Evolutionary conservation across 2,888 invertebrate species (phyloP).

Genomic region (Neoitamus cyanurus): DNA sequence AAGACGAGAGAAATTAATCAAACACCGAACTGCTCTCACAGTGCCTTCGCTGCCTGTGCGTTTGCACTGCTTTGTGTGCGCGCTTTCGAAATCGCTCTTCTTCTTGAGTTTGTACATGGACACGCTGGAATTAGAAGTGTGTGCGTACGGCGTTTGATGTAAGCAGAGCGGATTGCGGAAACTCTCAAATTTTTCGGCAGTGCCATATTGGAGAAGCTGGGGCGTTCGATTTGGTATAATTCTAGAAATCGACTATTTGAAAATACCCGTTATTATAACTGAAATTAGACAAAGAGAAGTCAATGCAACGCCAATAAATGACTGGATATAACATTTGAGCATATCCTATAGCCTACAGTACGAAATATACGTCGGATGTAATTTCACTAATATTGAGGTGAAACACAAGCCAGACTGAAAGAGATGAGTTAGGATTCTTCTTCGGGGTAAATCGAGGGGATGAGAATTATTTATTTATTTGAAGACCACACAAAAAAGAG

Average conservation of each 20-base stretch:
- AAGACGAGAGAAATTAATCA: slow-evolving; percentile 35
- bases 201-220: not conserved
- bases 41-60: not conserved
- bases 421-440: too few species aligned
- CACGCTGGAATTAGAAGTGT: not conserved
- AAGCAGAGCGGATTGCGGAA: not conserved
- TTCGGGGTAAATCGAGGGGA: too few species aligned
- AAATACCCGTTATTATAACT: not conserved
- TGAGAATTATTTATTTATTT: too few species aligned
- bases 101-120: not conserved
- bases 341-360: too few species aligned
- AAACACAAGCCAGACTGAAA: too few species aligned
- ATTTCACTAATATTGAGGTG: too few species aligned
- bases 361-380: too few species aligned
- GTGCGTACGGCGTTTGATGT: not conserved
- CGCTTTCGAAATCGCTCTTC: not conserved
- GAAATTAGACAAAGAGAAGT: not conserved
- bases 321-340: too few species aligned
- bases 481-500: too few species aligned
- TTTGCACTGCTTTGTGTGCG: not conserved
- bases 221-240: not conserved
- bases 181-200: not conserved
- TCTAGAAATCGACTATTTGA: not conserved
- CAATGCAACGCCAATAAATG: too few species aligned
- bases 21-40: slow-evolving; percentile 22